A percentile compares a stretch with the other conserved stretches of the same genome.
Conservation (phyloP, 2,888 invertebrate species). For the Dicycla oo region DNA sequence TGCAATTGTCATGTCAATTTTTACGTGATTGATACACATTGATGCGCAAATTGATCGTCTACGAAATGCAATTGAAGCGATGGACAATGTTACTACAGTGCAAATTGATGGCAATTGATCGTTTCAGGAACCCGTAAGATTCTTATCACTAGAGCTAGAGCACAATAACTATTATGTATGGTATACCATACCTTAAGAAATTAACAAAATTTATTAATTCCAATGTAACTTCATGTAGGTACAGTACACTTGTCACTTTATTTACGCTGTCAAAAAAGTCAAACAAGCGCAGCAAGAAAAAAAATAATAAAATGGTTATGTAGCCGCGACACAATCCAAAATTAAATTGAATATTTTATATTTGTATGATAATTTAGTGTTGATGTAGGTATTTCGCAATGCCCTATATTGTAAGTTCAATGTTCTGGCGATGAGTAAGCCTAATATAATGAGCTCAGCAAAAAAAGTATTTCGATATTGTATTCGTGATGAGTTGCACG, state of each 20-base stretch:
- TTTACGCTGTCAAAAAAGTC: constrained; percentile 23
- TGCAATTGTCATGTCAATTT: too few relatives aligned
- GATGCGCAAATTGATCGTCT: too few relatives aligned
- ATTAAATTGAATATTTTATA: constrained; percentile 37
- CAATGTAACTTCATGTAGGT: constrained; percentile 1
- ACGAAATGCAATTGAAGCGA: too few relatives aligned
- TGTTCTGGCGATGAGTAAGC: constrained; percentile 32
- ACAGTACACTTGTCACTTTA: constrained; percentile 39
- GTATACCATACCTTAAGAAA: constrained; percentile 8
- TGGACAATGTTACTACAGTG: too few relatives aligned
- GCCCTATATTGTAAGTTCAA: constrained; percentile 35
- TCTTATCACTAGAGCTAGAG: neutral
- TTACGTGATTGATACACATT: too few relatives aligned
- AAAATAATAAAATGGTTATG: constrained; percentile 47
- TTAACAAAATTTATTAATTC: constrained; percentile 1
- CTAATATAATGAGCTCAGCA: constrained; percentile 36
- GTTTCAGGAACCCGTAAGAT: too few relatives aligned
- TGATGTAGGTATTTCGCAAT: constrained; percentile 30
- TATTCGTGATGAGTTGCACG: constrained; percentile 23
- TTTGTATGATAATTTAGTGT: constrained; percentile 12
- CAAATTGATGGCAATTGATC: too few relatives aligned
- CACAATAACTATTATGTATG: neutral
- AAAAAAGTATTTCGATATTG: constrained; percentile 28
- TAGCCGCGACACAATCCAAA: constrained; percentile 31
- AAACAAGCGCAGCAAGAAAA: constrained; percentile 18